Conservation (phyloP, 2,113 vertebrate species). For the Rhagologus leucostigma region DNA sequence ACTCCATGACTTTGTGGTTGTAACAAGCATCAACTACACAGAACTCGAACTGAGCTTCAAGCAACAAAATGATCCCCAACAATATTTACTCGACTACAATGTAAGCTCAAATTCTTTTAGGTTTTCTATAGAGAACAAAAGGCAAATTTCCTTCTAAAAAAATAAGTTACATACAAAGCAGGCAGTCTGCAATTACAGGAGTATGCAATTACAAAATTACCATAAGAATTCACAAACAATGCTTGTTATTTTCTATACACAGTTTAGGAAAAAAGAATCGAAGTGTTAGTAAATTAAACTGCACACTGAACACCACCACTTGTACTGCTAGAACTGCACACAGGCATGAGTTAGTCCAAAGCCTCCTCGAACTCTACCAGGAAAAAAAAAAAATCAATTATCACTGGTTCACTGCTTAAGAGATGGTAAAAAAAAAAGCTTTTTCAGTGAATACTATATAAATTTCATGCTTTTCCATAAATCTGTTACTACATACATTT, state of each 20-base stretch:
- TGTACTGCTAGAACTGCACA: not conserved
- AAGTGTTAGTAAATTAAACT: not conserved
- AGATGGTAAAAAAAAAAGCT: not conserved
- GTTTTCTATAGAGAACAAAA: not conserved
- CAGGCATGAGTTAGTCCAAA: not conserved
- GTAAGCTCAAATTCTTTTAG: not conserved
- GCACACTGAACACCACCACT: not conserved
- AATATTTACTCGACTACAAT: rapidly evolving
- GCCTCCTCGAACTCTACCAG: not conserved
- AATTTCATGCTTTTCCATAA: not conserved
- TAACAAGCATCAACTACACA: not conserved
- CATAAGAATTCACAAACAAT: not conserved
- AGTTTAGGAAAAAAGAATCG: not conserved
- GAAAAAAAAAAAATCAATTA: not conserved
- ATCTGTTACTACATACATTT: not conserved
- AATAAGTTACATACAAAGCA: not conserved
- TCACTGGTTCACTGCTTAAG: not conserved
- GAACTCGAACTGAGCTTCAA: not conserved
- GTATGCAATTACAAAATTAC: not conserved
- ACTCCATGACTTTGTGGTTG: not conserved
- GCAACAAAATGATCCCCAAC: not conserved
- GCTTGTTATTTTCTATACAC: not conserved
- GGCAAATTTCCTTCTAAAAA: not conserved
- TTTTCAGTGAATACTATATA: not conserved
- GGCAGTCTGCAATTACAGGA: not conserved